Evolutionary conservation across 92 coral and sea anemone genomes (phyloP), one percentile per base, ranked within the genome.

Genomic region (Phenganax stokvisi): DNA sequence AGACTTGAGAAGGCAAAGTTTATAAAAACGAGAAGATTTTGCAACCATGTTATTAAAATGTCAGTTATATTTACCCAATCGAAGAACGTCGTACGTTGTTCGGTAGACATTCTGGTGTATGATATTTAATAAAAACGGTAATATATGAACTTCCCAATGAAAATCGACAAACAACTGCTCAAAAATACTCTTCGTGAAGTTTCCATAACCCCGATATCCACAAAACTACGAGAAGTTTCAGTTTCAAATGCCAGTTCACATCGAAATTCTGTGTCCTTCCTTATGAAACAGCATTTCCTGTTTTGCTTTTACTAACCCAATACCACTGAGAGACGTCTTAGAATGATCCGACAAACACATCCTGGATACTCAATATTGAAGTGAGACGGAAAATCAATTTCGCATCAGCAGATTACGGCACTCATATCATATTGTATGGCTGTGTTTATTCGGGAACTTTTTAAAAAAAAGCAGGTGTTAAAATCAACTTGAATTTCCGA

Each of bases 71-170:
- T 68, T 68, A 68, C 73, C 73, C 12, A 12, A 10, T 68, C 52
- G 7, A 68, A 68, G 29, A 10, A 51, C 54, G 47, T 10, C 53
- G 73, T 9, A n/a, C n/a, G 31, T 68, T 68, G 73, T 68, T 25
- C 73, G 73, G 17, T 68, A 10, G 73, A 12, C 73, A 68, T 68
- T 37, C 13, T 68, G 13, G 73, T 9, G 73, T 29, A 68, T 30
- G 73, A 37, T 37, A 37, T 37, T 37, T 37, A 37, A 20, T 12
- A 68, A 30, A 5, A 30, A 68, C 73, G 20, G 73, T 12, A 68
- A 11, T 28, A 10, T 0, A 28, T 17, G 0, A 6, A 64, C 9
- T n/a, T 37, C 70, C 9, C 12, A 64, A 64, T 37, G 70, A 64
- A 20, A 10, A 64, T 28, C 0, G 13, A 37, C 47, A 12, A 53